Conservation (phyloP, 1,140 invertebrate genomes). For the Eciton burchellii region DNA sequence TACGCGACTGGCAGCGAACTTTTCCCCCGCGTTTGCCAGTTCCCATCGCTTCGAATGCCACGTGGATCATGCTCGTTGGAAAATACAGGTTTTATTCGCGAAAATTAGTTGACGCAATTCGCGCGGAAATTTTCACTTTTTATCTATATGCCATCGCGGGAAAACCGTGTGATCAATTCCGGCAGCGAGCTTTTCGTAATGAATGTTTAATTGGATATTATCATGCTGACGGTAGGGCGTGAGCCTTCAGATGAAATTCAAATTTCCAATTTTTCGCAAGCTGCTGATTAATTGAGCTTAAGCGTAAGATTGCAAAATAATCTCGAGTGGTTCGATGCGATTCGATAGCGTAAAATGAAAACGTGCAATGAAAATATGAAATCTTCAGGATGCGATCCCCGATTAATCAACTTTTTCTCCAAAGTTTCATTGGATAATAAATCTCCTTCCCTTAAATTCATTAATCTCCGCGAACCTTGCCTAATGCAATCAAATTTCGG, state of each 20-base stretch:
- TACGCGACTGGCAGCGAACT: background rate
- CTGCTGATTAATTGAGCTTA: background rate
- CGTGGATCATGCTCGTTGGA: background rate
- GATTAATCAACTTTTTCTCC: too few relatives aligned
- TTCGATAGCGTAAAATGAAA: too few relatives aligned
- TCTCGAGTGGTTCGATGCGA: too few relatives aligned
- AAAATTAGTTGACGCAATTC: background rate
- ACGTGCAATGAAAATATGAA: too few relatives aligned
- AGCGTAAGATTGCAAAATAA: too few relatives aligned
- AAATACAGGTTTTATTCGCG: background rate
- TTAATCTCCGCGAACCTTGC: too few relatives aligned
- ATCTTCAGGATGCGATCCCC: too few relatives aligned
- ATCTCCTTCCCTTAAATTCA: too few relatives aligned
- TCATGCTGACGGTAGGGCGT: background rate
- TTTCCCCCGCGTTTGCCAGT: background rate
- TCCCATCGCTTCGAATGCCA: background rate
- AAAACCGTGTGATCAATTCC: background rate
- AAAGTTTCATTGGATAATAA: too few relatives aligned
- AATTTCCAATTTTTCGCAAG: background rate
- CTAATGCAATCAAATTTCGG: too few relatives aligned
- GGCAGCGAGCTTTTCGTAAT: background rate
- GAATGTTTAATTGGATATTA: constrained; percentile 21
- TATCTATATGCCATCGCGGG: background rate
- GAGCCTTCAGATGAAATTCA: background rate
- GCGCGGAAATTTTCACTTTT: constrained; percentile 8